Conservation (phyloP, 2,113 vertebrate species). For the Brachypodius melanocephalos region DNA sequence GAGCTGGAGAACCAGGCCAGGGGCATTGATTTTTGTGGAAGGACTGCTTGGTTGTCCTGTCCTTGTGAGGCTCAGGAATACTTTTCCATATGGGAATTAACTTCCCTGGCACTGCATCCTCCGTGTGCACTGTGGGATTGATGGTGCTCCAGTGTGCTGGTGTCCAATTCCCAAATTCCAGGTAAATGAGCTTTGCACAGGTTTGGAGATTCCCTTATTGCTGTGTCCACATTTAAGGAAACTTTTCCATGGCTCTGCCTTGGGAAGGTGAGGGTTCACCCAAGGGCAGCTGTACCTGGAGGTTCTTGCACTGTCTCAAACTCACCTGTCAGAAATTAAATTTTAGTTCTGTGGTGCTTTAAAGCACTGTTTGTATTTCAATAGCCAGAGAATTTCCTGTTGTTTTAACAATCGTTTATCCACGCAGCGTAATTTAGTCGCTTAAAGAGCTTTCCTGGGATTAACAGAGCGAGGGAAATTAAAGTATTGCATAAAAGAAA, state of each 20-base stretch:
- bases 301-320: neutral
- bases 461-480: neutral
- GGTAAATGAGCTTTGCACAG: neutral
- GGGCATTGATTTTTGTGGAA: neutral
- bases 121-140: neutral
- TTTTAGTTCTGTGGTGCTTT: neutral
- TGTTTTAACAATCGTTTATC: neutral
- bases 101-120: neutral
- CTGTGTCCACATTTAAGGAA: neutral
- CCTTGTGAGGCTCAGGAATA: neutral
- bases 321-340: neutral
- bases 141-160: accelerated
- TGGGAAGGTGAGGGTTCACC: neutral
- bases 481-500: neutral
- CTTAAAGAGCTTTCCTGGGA: neutral
- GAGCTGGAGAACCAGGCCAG: neutral
- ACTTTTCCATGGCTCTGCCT: neutral
- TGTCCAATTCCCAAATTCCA: neutral
- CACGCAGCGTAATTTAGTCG: neutral
- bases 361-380: neutral
- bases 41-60: neutral
- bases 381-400: neutral
- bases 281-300: neutral
- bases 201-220: accelerated
- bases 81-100: neutral